Percentiles rank a stretch among this genome's conserved stretches.
phyloP scores from a whole-genome alignment of 2,797 vertebrate genomes.

The Anas acuta region DNA sequence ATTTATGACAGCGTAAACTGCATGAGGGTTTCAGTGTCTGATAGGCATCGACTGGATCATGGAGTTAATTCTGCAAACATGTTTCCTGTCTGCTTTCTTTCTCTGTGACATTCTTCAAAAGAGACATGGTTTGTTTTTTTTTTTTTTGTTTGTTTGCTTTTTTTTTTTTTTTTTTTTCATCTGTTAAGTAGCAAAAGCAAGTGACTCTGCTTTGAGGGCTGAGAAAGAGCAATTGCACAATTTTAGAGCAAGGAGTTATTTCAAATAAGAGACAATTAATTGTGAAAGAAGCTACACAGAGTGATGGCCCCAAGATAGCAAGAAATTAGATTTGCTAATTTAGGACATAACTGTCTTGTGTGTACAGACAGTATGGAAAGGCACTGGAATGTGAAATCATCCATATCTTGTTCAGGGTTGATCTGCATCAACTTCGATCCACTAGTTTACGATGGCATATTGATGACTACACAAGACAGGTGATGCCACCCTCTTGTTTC shows the following conservation, averaged over 20 bases:
- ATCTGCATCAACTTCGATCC: neutral
- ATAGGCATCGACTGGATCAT: neutral
- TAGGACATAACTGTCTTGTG: slow-evolving; percentile 14
- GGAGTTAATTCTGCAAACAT: slow-evolving; percentile 28
- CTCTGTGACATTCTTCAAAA: slow-evolving; percentile 12
- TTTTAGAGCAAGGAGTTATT: slow-evolving; percentile 33
- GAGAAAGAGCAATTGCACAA: slow-evolving; percentile 9
- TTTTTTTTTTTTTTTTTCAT: slow-evolving; percentile 45
- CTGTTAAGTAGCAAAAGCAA: slow-evolving; percentile 46
- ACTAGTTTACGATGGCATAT: neutral
- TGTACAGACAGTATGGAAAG: neutral
- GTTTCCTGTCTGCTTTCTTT: slow-evolving; percentile 55
- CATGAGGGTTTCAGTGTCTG: neutral
- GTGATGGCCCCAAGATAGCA: neutral
- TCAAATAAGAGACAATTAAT: slow-evolving; percentile 53
- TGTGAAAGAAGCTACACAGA: slow-evolving; percentile 22
- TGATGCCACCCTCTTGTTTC: neutral
- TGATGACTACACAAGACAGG: neutral
- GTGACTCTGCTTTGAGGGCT: slow-evolving; percentile 10
- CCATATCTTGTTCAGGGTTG: neutral
- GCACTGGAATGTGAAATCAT: slow-evolving; percentile 19
- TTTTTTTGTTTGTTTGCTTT: too few species aligned
- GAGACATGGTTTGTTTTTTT: neutral
- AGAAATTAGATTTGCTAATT: slow-evolving; percentile 60
- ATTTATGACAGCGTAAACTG: neutral